Percentiles rank a stretch among this genome's conserved stretches.
phyloP scores from a whole-genome alignment of 2,797 vertebrate species.

The Spondyliosoma cantharus region DNA sequence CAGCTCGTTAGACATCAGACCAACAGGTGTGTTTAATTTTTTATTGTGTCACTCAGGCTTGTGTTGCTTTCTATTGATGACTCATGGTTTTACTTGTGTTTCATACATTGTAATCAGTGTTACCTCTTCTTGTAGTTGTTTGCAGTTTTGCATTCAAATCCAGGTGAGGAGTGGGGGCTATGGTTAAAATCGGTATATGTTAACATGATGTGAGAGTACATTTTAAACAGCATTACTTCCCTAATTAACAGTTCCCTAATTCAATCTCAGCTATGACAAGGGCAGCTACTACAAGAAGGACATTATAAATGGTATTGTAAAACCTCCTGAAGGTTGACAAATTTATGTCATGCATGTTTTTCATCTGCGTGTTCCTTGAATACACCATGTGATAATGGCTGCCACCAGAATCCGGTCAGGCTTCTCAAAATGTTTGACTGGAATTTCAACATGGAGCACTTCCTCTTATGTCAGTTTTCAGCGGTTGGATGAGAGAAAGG shows the following conservation, averaged over 20 bases:
- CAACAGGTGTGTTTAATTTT: slow-evolving; percentile 60
- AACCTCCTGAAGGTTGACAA: background rate
- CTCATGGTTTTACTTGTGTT: background rate
- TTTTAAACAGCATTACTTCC: background rate
- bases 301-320: background rate
- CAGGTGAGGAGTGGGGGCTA: background rate
- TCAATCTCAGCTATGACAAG: background rate
- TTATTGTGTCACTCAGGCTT: slow-evolving; percentile 1
- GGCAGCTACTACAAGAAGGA: background rate
- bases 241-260: too few species aligned
- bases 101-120: background rate
- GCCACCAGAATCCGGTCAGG: slow-evolving; percentile 2
- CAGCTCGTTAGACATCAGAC: slow-evolving; percentile 8
- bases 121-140: background rate
- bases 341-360: background rate
- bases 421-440: slow-evolving; percentile 11
- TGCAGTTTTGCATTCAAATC: background rate
- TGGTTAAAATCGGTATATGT: background rate
- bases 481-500: background rate
- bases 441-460: slow-evolving; percentile 29
- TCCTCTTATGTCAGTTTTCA: slow-evolving; percentile 16
- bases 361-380: background rate
- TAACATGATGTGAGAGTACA: background rate
- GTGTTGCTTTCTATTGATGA: background rate
- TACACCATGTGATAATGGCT: background rate